Percentiles rank a stretch among this genome's conserved stretches.
Conservation (phyloP, 2,113 vertebrate genomes). For the Limanda limanda region DNA sequence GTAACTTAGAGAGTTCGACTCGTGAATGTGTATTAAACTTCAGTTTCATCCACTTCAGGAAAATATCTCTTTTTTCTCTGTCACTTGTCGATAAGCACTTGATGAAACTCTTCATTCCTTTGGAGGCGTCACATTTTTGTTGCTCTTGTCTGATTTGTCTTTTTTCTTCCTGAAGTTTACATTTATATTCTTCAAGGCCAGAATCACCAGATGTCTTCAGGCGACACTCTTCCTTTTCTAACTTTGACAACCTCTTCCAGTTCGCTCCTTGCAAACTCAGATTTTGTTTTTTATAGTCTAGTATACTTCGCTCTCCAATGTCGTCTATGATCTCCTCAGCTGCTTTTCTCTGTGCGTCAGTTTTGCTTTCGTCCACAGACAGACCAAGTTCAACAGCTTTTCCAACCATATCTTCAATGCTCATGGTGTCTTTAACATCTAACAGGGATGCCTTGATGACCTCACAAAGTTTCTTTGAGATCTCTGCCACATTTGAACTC, state of each 20-base stretch:
- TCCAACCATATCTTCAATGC: not conserved
- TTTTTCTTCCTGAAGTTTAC: constrained; percentile 24
- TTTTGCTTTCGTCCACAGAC: constrained; percentile 53
- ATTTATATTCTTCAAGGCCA: constrained; percentile 33
- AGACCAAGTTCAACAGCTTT: constrained; percentile 57
- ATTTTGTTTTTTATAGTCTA: constrained; percentile 46
- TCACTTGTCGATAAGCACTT: constrained; percentile 1
- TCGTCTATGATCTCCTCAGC: not conserved
- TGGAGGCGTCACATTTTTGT: not conserved
- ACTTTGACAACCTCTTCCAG: constrained; percentile 58
- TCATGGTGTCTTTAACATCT: not conserved
- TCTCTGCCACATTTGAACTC: constrained; percentile 20
- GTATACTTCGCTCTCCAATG: constrained; percentile 1
- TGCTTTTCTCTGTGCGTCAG: not conserved
- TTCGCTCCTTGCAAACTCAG: constrained; percentile 62
- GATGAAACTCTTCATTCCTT: constrained; percentile 55
- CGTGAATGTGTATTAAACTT: constrained; percentile 37
- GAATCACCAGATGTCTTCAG: not conserved
- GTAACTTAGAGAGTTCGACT: not conserved
- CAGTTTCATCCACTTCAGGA: not conserved
- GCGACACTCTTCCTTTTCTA: constrained; percentile 66
- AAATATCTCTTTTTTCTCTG: constrained; percentile 16
- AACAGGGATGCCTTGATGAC: constrained; percentile 13
- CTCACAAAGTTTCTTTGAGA: constrained; percentile 34
- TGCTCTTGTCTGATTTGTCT: not conserved